A percentile compares a stretch with the other conserved stretches of the same genome.
Evolutionary conservation across 2,113 vertebrate genomes (phyloP).

Genomic region (Oreochromis tanganicae): DNA sequence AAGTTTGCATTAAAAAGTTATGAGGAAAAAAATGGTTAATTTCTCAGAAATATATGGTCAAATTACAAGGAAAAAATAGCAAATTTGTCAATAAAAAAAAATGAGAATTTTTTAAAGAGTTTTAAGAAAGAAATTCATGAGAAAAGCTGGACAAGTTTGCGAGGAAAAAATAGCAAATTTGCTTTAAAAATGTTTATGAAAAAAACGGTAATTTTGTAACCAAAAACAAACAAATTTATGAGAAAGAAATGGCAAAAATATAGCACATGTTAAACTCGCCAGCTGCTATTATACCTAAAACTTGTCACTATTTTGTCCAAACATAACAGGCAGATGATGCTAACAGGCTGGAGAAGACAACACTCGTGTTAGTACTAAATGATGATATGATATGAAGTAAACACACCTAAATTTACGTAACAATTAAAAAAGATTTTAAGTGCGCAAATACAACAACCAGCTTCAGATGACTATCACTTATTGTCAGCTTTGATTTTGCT

Average conservation of each 20-base stretch:
- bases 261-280: background rate
- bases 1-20: background rate
- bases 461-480: rapidly evolving
- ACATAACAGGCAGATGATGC: background rate
- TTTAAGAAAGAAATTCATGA: background rate
- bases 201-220: background rate
- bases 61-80: background rate
- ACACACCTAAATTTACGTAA: background rate
- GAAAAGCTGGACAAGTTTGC: background rate
- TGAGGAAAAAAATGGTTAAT: background rate
- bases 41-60: background rate
- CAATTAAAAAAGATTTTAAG: background rate
- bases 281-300: background rate
- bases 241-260: background rate
- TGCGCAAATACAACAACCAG: background rate
- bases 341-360: background rate
- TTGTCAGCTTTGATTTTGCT: background rate
- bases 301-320: background rate
- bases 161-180: background rate
- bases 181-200: background rate
- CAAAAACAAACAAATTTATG: background rate
- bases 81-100: background rate
- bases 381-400: background rate
- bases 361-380: background rate
- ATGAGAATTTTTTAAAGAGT: background rate